phyloP scores from a whole-genome alignment of 2,888 invertebrate genomes.

The Enoplolaimus lenunculus region DNA sequence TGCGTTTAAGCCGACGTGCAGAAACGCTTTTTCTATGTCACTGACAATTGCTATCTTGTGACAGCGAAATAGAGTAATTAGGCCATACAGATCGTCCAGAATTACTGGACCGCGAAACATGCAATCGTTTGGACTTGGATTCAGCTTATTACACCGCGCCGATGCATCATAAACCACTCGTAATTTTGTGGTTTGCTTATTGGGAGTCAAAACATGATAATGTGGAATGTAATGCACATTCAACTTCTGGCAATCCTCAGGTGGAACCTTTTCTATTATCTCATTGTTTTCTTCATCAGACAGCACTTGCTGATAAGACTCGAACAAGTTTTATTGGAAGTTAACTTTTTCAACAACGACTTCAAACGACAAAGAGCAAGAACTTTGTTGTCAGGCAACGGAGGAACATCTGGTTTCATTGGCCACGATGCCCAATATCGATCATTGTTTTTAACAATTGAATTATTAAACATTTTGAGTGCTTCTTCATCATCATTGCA shows the following conservation, averaged over 20 bases:
- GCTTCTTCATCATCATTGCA: neutral
- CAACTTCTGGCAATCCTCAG: neutral
- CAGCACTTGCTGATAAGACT: conserved; percentile 20
- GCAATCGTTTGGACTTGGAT: conserved; percentile 25
- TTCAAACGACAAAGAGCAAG: conserved; percentile 10
- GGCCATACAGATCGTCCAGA: conserved; percentile 21
- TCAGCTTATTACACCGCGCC: conserved; percentile 15
- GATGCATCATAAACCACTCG: conserved; percentile 30
- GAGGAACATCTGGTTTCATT: neutral
- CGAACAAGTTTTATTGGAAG: conserved; percentile 10
- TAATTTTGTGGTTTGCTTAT: conserved; percentile 28
- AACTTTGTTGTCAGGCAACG: neutral
- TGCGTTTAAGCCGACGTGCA: conserved; percentile 19
- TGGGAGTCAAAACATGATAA: conserved; percentile 24
- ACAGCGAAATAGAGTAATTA: conserved; percentile 23
- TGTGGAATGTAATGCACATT: conserved; percentile 26
- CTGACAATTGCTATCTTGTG: conserved; percentile 23
- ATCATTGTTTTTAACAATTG: neutral
- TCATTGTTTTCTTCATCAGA: conserved; percentile 17
- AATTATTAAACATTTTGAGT: neutral
- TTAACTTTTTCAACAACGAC: neutral
- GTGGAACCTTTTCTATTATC: conserved; percentile 21
- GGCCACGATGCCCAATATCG: conserved; percentile 5
- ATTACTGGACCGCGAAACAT: conserved; percentile 25
- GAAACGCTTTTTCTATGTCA: conserved; percentile 16